phyloP scores from a whole-genome alignment of 2,888 invertebrate genomes.

The Pediacus dermestoides region DNA sequence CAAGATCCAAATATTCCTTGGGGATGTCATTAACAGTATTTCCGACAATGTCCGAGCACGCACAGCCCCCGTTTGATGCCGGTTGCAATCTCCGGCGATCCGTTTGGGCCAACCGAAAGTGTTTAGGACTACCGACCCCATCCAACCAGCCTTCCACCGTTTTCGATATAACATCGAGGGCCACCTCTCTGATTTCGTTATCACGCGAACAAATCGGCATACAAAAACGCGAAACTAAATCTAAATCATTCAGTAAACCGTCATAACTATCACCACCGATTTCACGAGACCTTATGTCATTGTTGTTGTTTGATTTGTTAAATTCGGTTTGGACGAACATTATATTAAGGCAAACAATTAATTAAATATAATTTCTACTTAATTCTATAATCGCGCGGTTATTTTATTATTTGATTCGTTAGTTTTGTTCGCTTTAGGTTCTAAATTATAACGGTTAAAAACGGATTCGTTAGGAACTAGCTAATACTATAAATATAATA shows the following conservation, averaged over 20 bases:
- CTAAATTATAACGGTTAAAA: too few species aligned
- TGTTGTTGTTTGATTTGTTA: constrained; percentile 44
- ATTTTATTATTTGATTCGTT: too few species aligned
- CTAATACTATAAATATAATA: constrained; percentile 40
- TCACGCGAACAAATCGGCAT: constrained; percentile 55
- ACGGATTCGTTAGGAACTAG: constrained; percentile 38
- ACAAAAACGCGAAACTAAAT: constrained; percentile 53
- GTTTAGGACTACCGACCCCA: constrained; percentile 53
- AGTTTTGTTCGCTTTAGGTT: too few species aligned
- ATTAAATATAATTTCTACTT: constrained; percentile 13
- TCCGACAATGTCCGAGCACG: constrained; percentile 49
- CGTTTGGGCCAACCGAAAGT: constrained; percentile 44
- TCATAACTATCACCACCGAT: constrained; percentile 32
- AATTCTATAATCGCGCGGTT: too few species aligned
- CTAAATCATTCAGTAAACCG: constrained; percentile 46
- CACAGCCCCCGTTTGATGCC: constrained; percentile 46
- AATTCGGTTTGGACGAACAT: constrained; percentile 48
- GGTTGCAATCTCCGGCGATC: constrained; percentile 36
- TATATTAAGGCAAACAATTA: constrained; percentile 30
- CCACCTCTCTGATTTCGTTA: constrained; percentile 52
- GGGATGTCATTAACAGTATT: constrained; percentile 46
- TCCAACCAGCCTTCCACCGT: constrained; percentile 56
- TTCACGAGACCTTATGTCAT: constrained; percentile 35
- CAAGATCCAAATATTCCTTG: constrained; percentile 54
- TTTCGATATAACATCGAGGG: constrained; percentile 52